Percentiles rank a stretch among this genome's conserved stretches.
Conservation (phyloP, 2,888 invertebrate genomes). For the Chymomyza amoena region DNA sequence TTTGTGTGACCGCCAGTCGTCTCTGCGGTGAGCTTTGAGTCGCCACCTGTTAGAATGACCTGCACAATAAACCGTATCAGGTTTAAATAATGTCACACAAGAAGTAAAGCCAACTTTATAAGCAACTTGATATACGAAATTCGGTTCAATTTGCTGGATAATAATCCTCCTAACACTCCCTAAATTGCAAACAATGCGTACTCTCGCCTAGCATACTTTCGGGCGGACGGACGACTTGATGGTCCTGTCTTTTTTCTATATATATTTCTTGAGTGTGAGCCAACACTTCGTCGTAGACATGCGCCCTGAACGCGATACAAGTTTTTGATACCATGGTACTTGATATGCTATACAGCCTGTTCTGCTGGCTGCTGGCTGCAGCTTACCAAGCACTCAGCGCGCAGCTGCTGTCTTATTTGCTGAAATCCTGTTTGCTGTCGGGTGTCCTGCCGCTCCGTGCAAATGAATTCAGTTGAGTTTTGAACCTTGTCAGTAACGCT, state of each 20-base stretch:
- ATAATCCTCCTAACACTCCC: too few relatives aligned
- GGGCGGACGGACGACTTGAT: background rate
- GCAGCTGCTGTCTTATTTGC: constrained; percentile 37
- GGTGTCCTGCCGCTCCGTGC: constrained; percentile 14
- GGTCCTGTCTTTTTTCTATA: background rate
- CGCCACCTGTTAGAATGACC: too few relatives aligned
- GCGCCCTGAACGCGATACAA: background rate
- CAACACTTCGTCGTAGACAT: background rate
- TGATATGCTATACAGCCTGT: background rate
- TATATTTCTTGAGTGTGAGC: background rate
- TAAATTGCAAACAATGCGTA: too few relatives aligned
- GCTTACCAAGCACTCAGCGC: constrained; percentile 15
- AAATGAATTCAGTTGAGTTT: constrained; percentile 50
- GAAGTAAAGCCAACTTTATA: too few relatives aligned
- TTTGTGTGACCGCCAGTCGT: too few relatives aligned
- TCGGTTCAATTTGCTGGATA: too few relatives aligned
- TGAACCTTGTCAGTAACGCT: constrained; percentile 47
- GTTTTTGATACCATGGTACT: background rate
- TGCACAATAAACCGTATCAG: too few relatives aligned
- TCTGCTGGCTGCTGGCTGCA: background rate
- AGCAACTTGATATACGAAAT: too few relatives aligned
- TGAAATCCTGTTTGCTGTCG: constrained; percentile 9
- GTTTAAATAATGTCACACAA: too few relatives aligned
- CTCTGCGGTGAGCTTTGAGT: too few relatives aligned
- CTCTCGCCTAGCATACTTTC: background rate